Percentiles rank a stretch among this genome's conserved stretches.
phyloP scores from a whole-genome alignment of 1,140 invertebrate species.

The Drosophila virilis region DNA sequence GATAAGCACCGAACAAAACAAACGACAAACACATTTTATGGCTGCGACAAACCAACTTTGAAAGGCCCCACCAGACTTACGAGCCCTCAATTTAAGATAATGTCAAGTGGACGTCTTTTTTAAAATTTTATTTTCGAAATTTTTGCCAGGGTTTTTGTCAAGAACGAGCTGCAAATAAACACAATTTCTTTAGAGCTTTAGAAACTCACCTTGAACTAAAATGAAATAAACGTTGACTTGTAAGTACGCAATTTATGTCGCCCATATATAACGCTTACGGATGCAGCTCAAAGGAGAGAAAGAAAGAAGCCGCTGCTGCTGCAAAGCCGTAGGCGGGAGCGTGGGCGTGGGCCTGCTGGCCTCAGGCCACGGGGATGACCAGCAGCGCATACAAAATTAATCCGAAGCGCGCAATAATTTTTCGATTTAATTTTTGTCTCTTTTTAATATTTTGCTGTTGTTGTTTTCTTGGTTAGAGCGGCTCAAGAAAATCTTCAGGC shows the following conservation, averaged over 20 bases:
- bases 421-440: conserved; percentile 64
- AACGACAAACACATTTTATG: conserved; percentile 24
- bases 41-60: conserved; percentile 8
- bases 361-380: conserved; percentile 8
- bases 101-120: conserved; percentile 13
- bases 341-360: conserved; percentile 3
- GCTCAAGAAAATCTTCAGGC: conserved; percentile 72
- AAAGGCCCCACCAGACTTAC: conserved; percentile 27
- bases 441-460: conserved; percentile 2
- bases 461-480: conserved; percentile 19
- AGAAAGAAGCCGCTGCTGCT: conserved; percentile 12
- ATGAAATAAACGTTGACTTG: conserved; percentile 22
- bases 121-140: neutral
- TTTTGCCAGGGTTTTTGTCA: conserved; percentile 1
- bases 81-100: conserved; percentile 16
- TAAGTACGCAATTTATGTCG: conserved; percentile 49
- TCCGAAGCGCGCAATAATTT: conserved; percentile 70
- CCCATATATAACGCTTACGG: conserved; percentile 44
- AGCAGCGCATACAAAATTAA: conserved; percentile 67
- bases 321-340: neutral
- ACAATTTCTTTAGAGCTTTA: conserved; percentile 19
- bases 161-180: neutral
- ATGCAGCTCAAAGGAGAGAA: conserved; percentile 21
- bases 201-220: conserved; percentile 56
- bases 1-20: conserved; percentile 25